Evolutionary conservation across 2,797 vertebrate species (phyloP), one percentile per base, ranked within the genome.

Genomic region (Sebastes variabilis): DNA sequence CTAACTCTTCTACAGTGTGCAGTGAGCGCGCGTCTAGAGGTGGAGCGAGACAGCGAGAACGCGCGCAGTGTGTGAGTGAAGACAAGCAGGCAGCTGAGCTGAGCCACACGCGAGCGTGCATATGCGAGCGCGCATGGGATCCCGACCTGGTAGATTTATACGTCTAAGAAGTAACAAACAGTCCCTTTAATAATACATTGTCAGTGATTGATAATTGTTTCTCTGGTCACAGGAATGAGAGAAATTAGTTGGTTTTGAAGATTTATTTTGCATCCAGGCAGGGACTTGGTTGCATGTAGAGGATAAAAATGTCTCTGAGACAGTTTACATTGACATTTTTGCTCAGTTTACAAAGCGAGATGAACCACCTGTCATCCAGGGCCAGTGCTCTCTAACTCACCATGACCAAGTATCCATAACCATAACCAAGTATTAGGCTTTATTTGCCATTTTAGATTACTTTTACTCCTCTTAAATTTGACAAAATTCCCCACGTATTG

Each of bases 241-340:
- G 2, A 62, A n/a, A 60, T 52, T 0, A 42, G 18, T 72, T 38
- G 14, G 4, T 34, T 73, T 60, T 62, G n/a, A 36, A 67, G 32
- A 18, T 52, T n/a, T 67, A 11, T 2, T 52, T 11, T 38, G 52
- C 38, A 66, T 70, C 22, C 14, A 59, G 13, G 7, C 18, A 12
- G 32, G 6, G 13, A 34, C 6, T 70, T 61, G 4, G 38, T 70
- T 11, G 22, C 13, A 71, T 27, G 12, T 13, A 18, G 20, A 58
- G 30, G 22, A 52, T 49, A 49, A 8, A 49, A 46, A 22, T 42
- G 22, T 2, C 8, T 81, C 34, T 22, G 56, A 49, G 30, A 46
- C 20, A 14, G 56, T 59, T 75, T 74, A 9, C 29, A 52, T 22
- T 24, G 34, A 67, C 25, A 49, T 24, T 72, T 74, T 82, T 29